Evolutionary conservation across 2,888 invertebrate species (phyloP), one percentile per base, ranked within the genome.

Genomic region (Taenaris catops): DNA sequence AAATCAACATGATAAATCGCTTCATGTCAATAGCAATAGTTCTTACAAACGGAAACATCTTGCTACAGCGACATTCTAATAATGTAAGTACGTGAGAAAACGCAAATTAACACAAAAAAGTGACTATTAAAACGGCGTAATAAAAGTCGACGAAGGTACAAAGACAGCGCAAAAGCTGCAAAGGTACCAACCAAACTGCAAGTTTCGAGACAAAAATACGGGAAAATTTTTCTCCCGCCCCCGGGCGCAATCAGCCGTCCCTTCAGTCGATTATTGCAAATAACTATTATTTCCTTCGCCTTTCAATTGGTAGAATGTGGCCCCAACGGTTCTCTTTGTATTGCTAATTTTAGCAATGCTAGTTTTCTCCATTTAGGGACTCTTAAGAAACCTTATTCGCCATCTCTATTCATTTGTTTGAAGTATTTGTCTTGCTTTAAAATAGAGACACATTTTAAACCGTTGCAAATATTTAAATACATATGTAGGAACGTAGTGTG

Each of bases 201-300:
- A 57, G 55, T 60, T 55, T 53, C 53, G 42, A 48, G 46, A 47
- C 60, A 64, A 74, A 71, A 73, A 70, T 65, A 58, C 58, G 63
- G 54, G 59, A 73, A 73, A 69, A 74, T 47, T 67, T 58, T 55
- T 48, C 51, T 46, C 51, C 44, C 49, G 68, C n/a, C 78, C 75
- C 62, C 59, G 63, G 71, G 81, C 74, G 78, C 80, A 84, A 84
- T 84, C 83, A 84, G 67, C 67, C 81, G 61, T 79, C 84, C 86
- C 83, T 78, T 73, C 73, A 67, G 65, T 55, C 78, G 83, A 86
- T 84, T 86, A 71, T 69, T 59, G 68, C 67, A 70, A 72, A 72
- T 72, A 79, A 79, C 79, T 79, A 78, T 79, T 78, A 79, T 78
- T 72, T 67, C 54, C 61, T 58, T 72, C 72, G 62, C 72, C 71